A percentile compares a stretch with the other conserved stretches of the same genome.
Conservation (phyloP, 2,113 vertebrate genomes). For the Sorex fumeus region DNA sequence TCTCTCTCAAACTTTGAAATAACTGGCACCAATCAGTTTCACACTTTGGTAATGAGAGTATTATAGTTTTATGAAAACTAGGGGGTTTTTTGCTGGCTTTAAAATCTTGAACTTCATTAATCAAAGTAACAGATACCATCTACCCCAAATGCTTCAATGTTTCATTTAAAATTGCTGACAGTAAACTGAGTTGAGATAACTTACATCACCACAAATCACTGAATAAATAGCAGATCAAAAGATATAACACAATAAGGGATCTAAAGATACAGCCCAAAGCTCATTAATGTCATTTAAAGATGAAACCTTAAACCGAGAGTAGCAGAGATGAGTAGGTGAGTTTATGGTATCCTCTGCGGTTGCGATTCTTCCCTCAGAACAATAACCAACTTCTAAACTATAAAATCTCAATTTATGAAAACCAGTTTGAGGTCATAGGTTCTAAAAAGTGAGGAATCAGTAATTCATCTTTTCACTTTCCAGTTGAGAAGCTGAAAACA, state of each 20-base stretch:
- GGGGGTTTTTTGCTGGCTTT: neutral
- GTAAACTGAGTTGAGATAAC: conserved; percentile 64
- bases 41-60: neutral
- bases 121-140: conserved; percentile 38
- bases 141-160: conserved; percentile 48
- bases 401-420: neutral
- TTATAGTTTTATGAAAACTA: neutral
- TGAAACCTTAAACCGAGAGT: conserved; percentile 37
- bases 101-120: conserved; percentile 61
- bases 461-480: conserved; percentile 41
- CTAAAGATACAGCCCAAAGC: conserved; percentile 69
- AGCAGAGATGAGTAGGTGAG: neutral
- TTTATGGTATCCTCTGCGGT: neutral
- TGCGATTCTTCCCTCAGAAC: conserved; percentile 45
- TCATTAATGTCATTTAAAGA: conserved; percentile 59
- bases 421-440: neutral
- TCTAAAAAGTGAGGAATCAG: conserved; percentile 1
- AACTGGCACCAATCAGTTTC: neutral
- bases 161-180: conserved; percentile 76
- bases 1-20: neutral
- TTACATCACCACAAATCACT: conserved; percentile 79
- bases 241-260: conserved; percentile 48
- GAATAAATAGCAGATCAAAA: conserved; percentile 50
- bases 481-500: conserved; percentile 31
- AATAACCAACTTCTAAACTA: conserved; percentile 22